Percentiles rank a stretch among this genome's conserved stretches.
phyloP scores from a whole-genome alignment of 92 coral and sea anemone species.

The Porites divaricata region DNA sequence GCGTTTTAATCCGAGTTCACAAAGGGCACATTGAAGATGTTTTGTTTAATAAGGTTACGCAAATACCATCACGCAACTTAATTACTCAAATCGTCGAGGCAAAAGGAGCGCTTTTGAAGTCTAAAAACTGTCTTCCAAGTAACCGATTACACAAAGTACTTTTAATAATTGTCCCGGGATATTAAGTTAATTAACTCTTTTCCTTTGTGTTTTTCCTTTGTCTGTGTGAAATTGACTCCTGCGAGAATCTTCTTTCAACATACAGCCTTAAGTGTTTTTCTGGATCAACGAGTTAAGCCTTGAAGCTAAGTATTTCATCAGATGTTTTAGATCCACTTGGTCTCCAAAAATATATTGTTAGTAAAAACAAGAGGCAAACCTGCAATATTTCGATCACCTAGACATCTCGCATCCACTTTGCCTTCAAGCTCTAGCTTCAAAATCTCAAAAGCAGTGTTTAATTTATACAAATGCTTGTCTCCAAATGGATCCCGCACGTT shows the following conservation, averaged over 20 bases:
- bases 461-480: conserved; percentile 66
- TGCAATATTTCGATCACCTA: conserved; percentile 5
- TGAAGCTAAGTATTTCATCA: conserved; percentile 1
- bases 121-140: not conserved
- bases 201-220: conserved; percentile 2
- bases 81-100: not conserved
- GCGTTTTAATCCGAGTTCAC: conserved; percentile 10
- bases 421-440: conserved; percentile 77
- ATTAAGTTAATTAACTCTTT: not conserved
- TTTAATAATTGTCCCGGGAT: not conserved
- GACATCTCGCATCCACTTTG: conserved; percentile 28
- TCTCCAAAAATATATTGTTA: not conserved
- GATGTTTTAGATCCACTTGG: too few relatives aligned
- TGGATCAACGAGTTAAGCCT: conserved; percentile 16
- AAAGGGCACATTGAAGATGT: conserved; percentile 8
- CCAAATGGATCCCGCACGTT: conserved; percentile 41
- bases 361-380: conserved; percentile 8
- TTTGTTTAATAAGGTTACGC: conserved; percentile 9
- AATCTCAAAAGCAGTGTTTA: conserved; percentile 91
- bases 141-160: not conserved
- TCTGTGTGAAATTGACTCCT: not conserved
- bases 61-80: conserved; percentile 21
- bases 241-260: not conserved
- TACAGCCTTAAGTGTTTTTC: not conserved
- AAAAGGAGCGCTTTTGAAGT: not conserved